These are phyloP conservation scores for Cephalotes varians DNA, from an alignment of 2,888 invertebrate genomes.

Conservation along the genomic window DNA sequence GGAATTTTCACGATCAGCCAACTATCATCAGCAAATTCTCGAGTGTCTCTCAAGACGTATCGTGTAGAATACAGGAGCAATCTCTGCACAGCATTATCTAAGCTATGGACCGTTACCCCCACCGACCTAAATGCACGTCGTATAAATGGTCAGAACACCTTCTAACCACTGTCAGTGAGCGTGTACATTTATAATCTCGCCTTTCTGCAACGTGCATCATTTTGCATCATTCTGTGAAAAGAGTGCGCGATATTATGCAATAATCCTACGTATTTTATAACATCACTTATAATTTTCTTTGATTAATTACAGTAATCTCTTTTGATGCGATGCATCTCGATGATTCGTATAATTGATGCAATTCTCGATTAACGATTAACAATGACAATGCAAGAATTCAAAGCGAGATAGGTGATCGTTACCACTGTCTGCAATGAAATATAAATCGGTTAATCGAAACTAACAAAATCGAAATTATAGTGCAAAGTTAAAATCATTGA, in stretches of 20 bases:
- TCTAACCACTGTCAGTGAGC: conserved; percentile 81
- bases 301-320: conserved; percentile 11
- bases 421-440: conserved; percentile 10
- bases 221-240: conserved; percentile 2
- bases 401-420: background rate
- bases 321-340: background rate
- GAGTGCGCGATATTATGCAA: conserved; percentile 2
- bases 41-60: conserved; percentile 7
- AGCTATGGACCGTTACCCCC: conserved; percentile 83
- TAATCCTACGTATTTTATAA: background rate
- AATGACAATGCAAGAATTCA: background rate
- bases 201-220: conserved; percentile 25
- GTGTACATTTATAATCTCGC: conserved; percentile 69
- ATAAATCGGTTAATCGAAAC: background rate
- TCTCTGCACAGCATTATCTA: conserved; percentile 69
- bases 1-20: background rate
- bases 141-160: conserved; percentile 85
- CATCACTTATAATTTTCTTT: background rate
- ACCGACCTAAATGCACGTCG: conserved; percentile 84
- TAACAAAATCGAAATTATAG: background rate
- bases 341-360: background rate
- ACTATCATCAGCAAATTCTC: conserved; percentile 1
- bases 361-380: background rate
- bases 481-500: conserved; percentile 14
- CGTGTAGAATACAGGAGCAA: conserved; percentile 53